Evolutionary conservation across 2,797 vertebrate genomes (phyloP), one percentile per base, ranked within the genome.

Genomic region (Neosilurus mollespiculum): DNA sequence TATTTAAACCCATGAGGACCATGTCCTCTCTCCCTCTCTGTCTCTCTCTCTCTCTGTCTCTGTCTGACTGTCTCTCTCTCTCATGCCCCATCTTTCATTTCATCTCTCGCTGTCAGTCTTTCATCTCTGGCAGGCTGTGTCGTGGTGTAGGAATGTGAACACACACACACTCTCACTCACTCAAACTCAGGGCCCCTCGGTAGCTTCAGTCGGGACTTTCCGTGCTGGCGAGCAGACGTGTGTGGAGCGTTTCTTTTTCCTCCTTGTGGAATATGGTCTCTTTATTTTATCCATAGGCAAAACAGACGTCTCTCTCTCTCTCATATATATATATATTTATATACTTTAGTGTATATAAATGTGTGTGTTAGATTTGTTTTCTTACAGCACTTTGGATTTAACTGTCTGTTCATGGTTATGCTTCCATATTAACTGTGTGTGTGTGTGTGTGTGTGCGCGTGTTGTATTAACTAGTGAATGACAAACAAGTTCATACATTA

Each of bases 1-100:
- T 89, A 87, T 89, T 89, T 90, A 87, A 90, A 90, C 84, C 86
- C 79, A 34, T 67, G 53, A 83, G 80, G 43, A 8, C 54, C 0
- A 49, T 76, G 43, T 18, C 65, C 62, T 67, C 43, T 61, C 58
- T 51, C 56, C 49, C 81, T 24, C 26, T 9, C 76, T 75, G 34
- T 62, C 73, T 59, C n/a, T n/a, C 30, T 37, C 9, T 73, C 67
- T 43, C 49, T 69, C 22, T 10, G 15, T 66, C 24, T 34, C 69
- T 37, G 54, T 24, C 71, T 64, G 53, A 43, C 24, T 62, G 26
- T 30, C 58, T 24, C 56, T 66, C 43, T 53, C 18, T 65, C n/a
- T 64, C n/a, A 14, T 51, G 49, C 58, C 11, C 18, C 51, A 22
- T 20, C 30, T 64, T 9, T 73, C 67, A 43, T 43, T 43, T 43